These are phyloP conservation scores for Antennarius striatus DNA, from an alignment of 2,113 vertebrate genomes.

Conservation along the genomic window DNA sequence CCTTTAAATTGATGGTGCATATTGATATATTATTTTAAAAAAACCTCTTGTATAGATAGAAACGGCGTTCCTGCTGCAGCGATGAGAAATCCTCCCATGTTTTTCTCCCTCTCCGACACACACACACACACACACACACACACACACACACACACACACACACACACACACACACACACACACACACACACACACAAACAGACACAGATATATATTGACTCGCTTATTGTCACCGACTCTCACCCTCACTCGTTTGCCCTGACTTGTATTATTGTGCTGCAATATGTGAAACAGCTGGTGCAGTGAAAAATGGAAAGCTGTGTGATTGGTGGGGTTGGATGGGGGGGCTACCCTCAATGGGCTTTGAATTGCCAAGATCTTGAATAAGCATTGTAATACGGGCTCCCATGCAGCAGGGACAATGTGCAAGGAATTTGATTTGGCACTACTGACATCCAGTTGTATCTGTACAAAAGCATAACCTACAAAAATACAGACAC, in stretches of 20 bases:
- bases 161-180: background rate
- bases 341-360: conserved; percentile 41
- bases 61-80: no score
- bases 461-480: conserved; percentile 23
- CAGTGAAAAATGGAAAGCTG: conserved; percentile 35
- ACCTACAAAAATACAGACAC: conserved; percentile 23
- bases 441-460: conserved; percentile 37
- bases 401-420: conserved; percentile 29
- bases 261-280: conserved; percentile 41
- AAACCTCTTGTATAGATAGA: no score
- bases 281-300: conserved; percentile 32
- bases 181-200: background rate
- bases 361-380: conserved; percentile 52
- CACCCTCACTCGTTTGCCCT: conserved; percentile 29
- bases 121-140: background rate
- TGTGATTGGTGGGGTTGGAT: conserved; percentile 31
- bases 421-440: conserved; percentile 43
- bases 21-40: no score
- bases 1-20: background rate
- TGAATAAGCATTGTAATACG: conserved; percentile 50
- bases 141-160: background rate
- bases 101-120: background rate
- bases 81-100: background rate
- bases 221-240: background rate
- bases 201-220: conserved; percentile 8